Conservation (phyloP, 2,888 invertebrate genomes). For the Adela reaumurella region DNA sequence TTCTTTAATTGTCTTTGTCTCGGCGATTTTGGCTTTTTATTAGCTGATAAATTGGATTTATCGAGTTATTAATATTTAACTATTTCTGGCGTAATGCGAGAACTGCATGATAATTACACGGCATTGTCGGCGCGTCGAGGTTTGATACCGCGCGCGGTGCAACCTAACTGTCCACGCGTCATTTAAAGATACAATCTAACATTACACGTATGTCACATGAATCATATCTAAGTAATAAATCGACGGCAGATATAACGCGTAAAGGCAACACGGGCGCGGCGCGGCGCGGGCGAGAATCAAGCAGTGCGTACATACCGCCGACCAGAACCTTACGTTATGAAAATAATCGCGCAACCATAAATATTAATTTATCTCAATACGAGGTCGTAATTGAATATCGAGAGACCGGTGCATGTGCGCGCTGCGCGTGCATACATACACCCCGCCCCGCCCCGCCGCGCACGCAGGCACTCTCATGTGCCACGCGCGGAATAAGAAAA, state of each 20-base stretch:
- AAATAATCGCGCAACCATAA: constrained; percentile 22
- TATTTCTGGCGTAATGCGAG: no score
- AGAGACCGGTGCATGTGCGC: background rate
- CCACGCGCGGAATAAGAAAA: background rate
- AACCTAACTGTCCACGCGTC: background rate
- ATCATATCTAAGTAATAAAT: constrained; percentile 49
- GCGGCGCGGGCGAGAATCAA: background rate
- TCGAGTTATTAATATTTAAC: no score
- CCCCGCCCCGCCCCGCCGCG: no score
- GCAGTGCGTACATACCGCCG: no score
- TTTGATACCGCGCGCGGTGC: no score
- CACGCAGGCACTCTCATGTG: background rate
- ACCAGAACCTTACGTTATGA: constrained; percentile 11
- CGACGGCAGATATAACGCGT: constrained; percentile 33
- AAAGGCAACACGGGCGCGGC: constrained; percentile 11
- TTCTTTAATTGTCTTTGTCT: background rate
- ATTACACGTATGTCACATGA: constrained; percentile 17
- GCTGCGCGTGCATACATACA: no score
- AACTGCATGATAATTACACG: no score
- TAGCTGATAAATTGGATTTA: no score
- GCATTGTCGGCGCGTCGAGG: no score
- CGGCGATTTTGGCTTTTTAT: background rate
- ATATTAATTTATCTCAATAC: constrained; percentile 22
- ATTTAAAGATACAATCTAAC: background rate
- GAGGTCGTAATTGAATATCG: constrained; percentile 13